Base-by-base conservation (phyloP, 1,140 invertebrate species). In the Orchesella cincta region DNA sequence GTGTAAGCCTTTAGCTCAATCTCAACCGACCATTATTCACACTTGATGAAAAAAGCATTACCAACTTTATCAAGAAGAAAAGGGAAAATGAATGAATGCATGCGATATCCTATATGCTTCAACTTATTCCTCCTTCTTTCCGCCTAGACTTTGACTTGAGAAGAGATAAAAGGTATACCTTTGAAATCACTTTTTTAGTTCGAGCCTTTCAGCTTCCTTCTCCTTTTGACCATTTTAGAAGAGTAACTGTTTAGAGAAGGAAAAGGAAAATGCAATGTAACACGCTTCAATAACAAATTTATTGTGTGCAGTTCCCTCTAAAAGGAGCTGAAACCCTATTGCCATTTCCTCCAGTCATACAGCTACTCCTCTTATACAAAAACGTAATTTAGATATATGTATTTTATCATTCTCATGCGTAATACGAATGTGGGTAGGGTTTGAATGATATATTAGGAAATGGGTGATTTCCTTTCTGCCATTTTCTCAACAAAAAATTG, bases 31-130 rank as follows among this genome's bases (percentile, higher is more conserved):
- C 62, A 67, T 67, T 67, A 67, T 33, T 67, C 26, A 67, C 62
- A 67, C 62, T 67, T 67, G 62, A 67, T 31, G 31, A 67, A 67
- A 33, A 67, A 31, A 67, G 62, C 62, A 67, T 33, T 67, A 33
- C n/a, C 31, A 67, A 33, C 31, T 67, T 33, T 31, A 67, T 67
- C 62, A 67, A 67, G 26, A 8, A 36, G 29, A 36, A 71, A 71
- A 46, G 34, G 39, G 2, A 31, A 39, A 73, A 73, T 39, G 71
- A 73, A 73, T 39, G 36, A 46, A 73, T 39, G 71, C 5, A 71
- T 73, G 71, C 71, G 46, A 73, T 29, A 46, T 12, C 8, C n/a
- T n/a, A n/a, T n/a, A 46, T 46, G 39, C 39, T 12, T 46, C 39
- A 8, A n/a, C n/a, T n/a, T n/a, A 46, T 46, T 46, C 20, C 20